A percentile compares a stretch with the other conserved stretches of the same genome.
Conservation (phyloP, 2,797 vertebrate genomes). For the Danio kyathit region DNA sequence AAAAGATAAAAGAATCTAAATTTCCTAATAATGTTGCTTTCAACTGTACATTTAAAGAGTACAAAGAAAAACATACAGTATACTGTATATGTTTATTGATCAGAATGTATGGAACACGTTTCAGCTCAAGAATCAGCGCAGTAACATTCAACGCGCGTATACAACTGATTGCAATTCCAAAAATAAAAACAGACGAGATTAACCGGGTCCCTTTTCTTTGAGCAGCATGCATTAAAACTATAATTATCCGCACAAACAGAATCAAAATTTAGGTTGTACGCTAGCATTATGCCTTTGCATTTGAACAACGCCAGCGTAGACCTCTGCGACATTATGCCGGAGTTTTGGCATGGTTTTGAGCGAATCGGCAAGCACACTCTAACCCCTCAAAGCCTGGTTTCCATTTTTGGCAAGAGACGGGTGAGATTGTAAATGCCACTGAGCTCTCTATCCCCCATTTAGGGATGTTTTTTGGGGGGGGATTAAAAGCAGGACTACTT, state of each 20-base stretch:
- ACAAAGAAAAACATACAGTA: too few species aligned
- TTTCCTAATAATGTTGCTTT: too few species aligned
- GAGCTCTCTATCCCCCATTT: constrained; percentile 59
- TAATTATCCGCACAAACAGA: constrained; percentile 45
- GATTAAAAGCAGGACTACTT: constrained; percentile 71
- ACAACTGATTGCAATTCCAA: constrained; percentile 21
- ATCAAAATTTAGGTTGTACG: constrained; percentile 34
- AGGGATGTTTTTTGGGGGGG: constrained; percentile 67
- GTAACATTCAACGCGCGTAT: not conserved
- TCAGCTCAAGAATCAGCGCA: constrained; percentile 2
- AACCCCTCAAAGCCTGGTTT: constrained; percentile 56
- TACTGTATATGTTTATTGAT: too few species aligned
- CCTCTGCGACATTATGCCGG: constrained; percentile 28
- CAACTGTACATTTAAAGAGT: too few species aligned
- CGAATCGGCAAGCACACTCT: constrained; percentile 44
- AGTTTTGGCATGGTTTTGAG: constrained; percentile 35
- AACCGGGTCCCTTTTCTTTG: constrained; percentile 20
- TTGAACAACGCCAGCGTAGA: constrained; percentile 29
- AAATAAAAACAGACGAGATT: constrained; percentile 28
- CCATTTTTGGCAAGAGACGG: constrained; percentile 63
- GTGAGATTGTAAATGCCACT: constrained; percentile 52
- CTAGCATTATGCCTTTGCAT: constrained; percentile 33
- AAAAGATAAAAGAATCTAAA: too few species aligned
- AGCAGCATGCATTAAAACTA: constrained; percentile 26
- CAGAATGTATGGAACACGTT: too few species aligned